Base-by-base conservation (phyloP, 2,113 vertebrate species). In the Carlito syrichta region DNA sequence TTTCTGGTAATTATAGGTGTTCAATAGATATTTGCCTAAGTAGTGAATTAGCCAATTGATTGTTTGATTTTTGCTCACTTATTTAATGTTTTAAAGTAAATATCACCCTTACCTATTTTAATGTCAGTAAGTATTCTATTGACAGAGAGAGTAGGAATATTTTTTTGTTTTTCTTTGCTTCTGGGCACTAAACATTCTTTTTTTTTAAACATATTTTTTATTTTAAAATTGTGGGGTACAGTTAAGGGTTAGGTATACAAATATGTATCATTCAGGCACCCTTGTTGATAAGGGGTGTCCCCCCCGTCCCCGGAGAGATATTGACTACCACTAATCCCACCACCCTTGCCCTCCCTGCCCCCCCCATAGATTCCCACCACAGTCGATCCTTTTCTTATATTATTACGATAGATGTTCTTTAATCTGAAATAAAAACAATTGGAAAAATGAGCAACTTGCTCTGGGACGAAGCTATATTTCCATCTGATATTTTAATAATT, bases 51-150 rank as follows among this genome's bases (percentile, higher is more conserved):
- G 1, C 14, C 9, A 25, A 43, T 83, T 76, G 52, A 60, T 40
- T 85, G 2, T 35, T 73, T n/a, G 20, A 45, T 45, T 88, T 88
- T 73, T 85, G 9, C n/a, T 85, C 45, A 66, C 66, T 4, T 17
- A 20, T 66, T 91, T 69, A 62, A 69, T 88, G 84, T 88, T 95
- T 94, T 3, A 82, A 94, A 82, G 23, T 79, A 68, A 96, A 45
- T 40, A 91, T 86, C 71, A 14, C n/a, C 52, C 12, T 83, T 38
- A 82, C 6, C 93, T 73, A 74, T 52, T 78, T 68, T 92, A 13
- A 69, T 45, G n/a, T 60, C 32, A 63, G 32, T 62, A 76, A 0
- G 2, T 16, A 84, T 81, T 60, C 89, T 84, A 60, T 60, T 50
- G 48, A 85, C 27, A 78, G 40, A 89, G 7, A 84, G 45, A 76